Base-by-base conservation (phyloP, 2,797 vertebrate genomes). In the Lagocephalus sceleratus region DNA sequence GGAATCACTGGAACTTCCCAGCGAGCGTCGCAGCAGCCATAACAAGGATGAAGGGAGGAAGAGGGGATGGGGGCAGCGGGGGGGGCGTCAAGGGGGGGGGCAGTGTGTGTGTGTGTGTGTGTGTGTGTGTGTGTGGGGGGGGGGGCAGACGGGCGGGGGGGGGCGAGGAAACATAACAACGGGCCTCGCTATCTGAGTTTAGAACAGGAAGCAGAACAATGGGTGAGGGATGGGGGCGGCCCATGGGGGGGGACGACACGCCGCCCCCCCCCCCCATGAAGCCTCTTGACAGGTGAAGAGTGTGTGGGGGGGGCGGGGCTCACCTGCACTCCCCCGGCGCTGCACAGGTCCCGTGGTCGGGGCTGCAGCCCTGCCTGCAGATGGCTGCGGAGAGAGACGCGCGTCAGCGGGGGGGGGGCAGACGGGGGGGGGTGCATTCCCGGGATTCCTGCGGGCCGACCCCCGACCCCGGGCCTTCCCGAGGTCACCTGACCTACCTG, bases 301-400 rank as follows among this genome's bases (percentile, higher is more conserved):
- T n/a, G n/a, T n/a, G n/a, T 8, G 3, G 1, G 4, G 1, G 6
- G 8, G 25, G 25, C 23, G 16, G 46, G 46, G 89, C 96, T 94
- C 88, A 98, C 96, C 79, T 93, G 94, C 96, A 98, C 44, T 94
- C 92, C 54, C 94, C 94, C 0, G 96, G 95, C 47, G 65, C 55
- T 0, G 49, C 63, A 66, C 96, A 98, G 5, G 68, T 83, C 42
- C 95, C 96, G 3, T 96, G 93, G 53, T 89, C 76, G 49, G 91
- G 80, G 77, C 93, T 94, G 81, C 96, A 98, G 56, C 96, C 96
- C 71, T 93, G 94, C 71, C 92, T 96, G 81, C 96, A 98, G 81
- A 97, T 91, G 17, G 96, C 96, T 98, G 0, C 15, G 29, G 52
- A 17, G 51, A 44, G 5, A 39, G 22, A 32, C 54, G 6, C 63